Evolutionary conservation across 2,888 invertebrate species (phyloP).

Genomic region (Drosophila pullipes): DNA sequence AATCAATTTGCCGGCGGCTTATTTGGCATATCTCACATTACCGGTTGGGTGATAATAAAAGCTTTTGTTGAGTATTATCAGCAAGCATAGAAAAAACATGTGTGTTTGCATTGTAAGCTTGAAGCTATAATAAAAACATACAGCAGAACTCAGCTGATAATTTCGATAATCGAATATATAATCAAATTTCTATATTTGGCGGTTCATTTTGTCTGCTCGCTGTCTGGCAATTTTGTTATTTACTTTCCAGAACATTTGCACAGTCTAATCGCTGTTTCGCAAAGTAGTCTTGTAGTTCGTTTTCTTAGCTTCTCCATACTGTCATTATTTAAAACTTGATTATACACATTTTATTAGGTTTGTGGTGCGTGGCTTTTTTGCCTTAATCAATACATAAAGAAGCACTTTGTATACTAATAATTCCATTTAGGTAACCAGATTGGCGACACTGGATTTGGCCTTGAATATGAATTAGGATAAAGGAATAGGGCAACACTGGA

Average conservation of each 20-base stretch:
- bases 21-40: neutral
- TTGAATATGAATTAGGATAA: neutral
- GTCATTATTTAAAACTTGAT: neutral
- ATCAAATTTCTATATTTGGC: neutral
- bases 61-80: neutral
- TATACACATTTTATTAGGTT: neutral
- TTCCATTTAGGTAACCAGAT: neutral
- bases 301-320: neutral
- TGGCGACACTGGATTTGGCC: neutral
- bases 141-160: neutral
- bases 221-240: slow-evolving; percentile 4
- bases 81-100: neutral
- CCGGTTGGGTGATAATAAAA: neutral
- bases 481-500: neutral
- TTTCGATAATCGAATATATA: neutral
- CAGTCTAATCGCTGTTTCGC: neutral
- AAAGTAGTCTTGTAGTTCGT: neutral
- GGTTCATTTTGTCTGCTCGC: neutral
- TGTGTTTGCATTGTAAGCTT: neutral
- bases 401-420: neutral
- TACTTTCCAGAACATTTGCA: neutral
- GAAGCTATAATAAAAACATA: neutral
- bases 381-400: neutral
- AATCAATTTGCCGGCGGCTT: neutral
- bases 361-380: neutral